A percentile compares a stretch with the other conserved stretches of the same genome.
Conservation (phyloP, 2,113 vertebrate species). For the Mirounga angustirostris region DNA sequence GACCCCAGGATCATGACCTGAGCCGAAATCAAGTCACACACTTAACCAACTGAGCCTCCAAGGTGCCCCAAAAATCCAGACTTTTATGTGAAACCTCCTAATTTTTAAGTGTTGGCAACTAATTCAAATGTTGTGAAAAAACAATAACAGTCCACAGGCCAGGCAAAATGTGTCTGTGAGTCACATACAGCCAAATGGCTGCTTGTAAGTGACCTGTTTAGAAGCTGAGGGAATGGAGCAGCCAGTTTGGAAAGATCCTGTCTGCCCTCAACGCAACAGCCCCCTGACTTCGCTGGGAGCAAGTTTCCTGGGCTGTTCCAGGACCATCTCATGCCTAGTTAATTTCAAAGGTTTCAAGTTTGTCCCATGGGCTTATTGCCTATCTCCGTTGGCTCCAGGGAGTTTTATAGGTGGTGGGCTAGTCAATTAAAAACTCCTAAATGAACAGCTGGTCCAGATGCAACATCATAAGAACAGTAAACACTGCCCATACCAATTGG, state of each 20-base stretch:
- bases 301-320: neutral
- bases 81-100: constrained; percentile 16
- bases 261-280: neutral
- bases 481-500: neutral
- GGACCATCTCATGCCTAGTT: neutral
- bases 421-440: constrained; percentile 15
- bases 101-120: constrained; percentile 12
- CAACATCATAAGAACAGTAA: neutral
- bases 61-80: constrained; percentile 28
- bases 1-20: neutral
- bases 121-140: neutral
- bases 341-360: neutral
- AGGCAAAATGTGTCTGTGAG: neutral
- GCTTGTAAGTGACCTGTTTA: neutral
- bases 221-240: neutral
- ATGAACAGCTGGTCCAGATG: neutral
- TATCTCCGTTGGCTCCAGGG: neutral
- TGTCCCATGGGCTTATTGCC: neutral
- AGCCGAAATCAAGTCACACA: neutral
- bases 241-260: neutral
- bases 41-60: neutral
- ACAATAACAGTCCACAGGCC: neutral
- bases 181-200: neutral
- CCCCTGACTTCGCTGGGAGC: neutral
- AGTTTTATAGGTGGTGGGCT: neutral